Evolutionary conservation across 2,797 vertebrate species (phyloP), one percentile per base, ranked within the genome.

Genomic region (Scolopax bukidnonensis): DNA sequence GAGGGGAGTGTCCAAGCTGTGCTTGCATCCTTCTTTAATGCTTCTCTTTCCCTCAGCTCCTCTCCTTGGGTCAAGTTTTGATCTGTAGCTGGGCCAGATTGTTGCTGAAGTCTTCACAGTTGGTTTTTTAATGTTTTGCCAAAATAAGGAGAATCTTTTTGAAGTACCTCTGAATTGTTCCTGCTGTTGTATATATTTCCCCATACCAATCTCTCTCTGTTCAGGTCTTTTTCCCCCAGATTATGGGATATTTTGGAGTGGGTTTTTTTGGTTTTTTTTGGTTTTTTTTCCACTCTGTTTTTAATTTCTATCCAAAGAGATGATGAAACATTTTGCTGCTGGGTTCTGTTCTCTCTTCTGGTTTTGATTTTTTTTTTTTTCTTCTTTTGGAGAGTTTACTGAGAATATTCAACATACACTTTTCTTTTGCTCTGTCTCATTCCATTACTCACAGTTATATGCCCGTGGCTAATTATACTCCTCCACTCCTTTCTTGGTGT

Each of bases 341-440:
- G 67, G 32, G 20, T 50, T 77, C 32, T 68, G 25, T 80, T 65
- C 8, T 36, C 3, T 45, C 4, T 30, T 40, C n/a, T 82, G 38
- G 20, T 43, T 43, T 6, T 20, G n/a, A 38, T 13, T 12, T 16
- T 15, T 3, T 70, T 28, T 18, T 14, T 6, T 25, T 28, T 30
- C 17, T 0, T 47, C 56, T 51, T 63, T 47, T 33, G 1, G 48
- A 30, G 53, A 47, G 8, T 91, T 93, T 83, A 54, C 50, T 60
- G 82, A 65, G 60, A 41, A 21, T 53, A 51, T 69, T 81, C 54
- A 73, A 20, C 33, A 7, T 41, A n/a, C 1, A 50, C 53, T 87
- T 95, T 95, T 43, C 4, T 13, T 91, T 89, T 87, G 45, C 84
- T 85, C 57, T 74, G 61, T 70, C 70, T 94, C 57, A 79, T 91